These are phyloP conservation scores for Bothrops jararaca DNA, from an alignment of 2,113 vertebrate species.

Conservation along the genomic window DNA sequence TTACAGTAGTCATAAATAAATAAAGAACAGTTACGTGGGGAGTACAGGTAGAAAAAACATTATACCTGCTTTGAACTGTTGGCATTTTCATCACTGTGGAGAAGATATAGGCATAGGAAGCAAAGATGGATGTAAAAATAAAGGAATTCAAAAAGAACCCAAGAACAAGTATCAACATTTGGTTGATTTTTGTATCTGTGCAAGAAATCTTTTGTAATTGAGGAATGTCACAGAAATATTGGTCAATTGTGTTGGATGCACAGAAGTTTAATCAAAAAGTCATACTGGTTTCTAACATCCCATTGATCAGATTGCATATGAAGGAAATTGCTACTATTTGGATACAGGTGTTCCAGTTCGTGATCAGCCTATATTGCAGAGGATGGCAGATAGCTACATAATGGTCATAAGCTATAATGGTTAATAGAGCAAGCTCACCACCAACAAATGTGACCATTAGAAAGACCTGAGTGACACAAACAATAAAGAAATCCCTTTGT, in stretches of 20 bases:
- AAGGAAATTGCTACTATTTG: neutral
- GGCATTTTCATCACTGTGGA: neutral
- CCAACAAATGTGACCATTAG: neutral
- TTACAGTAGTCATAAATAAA: neutral
- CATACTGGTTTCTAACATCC: neutral
- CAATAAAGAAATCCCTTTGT: neutral
- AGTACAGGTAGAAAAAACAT: conserved; percentile 4
- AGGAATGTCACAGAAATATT: conserved; percentile 2
- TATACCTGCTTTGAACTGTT: neutral
- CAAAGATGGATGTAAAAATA: neutral
- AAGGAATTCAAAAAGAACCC: neutral
- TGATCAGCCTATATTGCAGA: neutral
- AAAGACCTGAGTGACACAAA: too few species aligned
- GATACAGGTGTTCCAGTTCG: neutral
- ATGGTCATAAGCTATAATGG: neutral
- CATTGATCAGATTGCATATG: neutral
- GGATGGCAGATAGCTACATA: too few species aligned
- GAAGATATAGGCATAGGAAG: neutral
- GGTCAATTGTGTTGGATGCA: neutral
- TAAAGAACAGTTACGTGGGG: neutral
- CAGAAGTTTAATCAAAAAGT: neutral
- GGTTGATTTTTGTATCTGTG: neutral
- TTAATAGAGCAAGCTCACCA: neutral
- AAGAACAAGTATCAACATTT: neutral
- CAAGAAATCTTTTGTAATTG: conserved; percentile 4